phyloP scores from a whole-genome alignment of 2,113 vertebrate genomes.

The Philantomba maxwellii region DNA sequence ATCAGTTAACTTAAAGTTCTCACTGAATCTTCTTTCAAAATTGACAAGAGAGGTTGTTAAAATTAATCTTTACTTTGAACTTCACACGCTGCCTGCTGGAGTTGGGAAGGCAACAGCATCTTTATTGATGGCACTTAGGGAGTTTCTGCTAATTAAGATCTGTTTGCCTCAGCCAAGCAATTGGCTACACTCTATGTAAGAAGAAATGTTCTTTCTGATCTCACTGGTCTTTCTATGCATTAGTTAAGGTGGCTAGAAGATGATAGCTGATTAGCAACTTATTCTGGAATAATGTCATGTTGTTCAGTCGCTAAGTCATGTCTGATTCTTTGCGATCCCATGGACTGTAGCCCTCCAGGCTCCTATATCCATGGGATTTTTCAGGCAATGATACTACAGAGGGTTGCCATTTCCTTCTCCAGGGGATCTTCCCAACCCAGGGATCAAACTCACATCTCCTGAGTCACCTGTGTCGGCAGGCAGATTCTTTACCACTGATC shows the following conservation, averaged over 20 bases:
- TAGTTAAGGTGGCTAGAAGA: not conserved
- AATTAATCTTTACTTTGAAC: conserved; percentile 19
- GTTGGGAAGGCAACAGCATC: not conserved
- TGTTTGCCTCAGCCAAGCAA: not conserved
- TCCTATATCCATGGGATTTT: not conserved
- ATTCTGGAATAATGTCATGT: not conserved
- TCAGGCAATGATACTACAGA: not conserved
- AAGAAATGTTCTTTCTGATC: not conserved
- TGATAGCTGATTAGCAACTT: not conserved
- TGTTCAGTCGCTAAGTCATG: not conserved
- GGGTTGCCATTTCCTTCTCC: not conserved
- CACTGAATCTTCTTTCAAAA: conserved; percentile 26
- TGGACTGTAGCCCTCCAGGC: not conserved
- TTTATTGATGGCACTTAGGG: not conserved
- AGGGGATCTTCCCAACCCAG: not conserved
- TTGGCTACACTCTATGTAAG: not conserved
- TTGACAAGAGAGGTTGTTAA: conserved; percentile 1
- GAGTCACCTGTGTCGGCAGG: not conserved
- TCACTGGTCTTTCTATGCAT: not conserved
- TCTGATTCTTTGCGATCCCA: rapidly evolving
- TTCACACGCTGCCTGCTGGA: not conserved
- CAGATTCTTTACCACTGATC: not conserved
- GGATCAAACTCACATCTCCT: not conserved
- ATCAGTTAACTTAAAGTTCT: not conserved
- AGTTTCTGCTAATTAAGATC: conserved; percentile 20